A percentile compares a stretch with the other conserved stretches of the same genome.
These are phyloP conservation scores for Channa striata DNA, from an alignment of 2,797 vertebrate species.

Conservation along the genomic window DNA sequence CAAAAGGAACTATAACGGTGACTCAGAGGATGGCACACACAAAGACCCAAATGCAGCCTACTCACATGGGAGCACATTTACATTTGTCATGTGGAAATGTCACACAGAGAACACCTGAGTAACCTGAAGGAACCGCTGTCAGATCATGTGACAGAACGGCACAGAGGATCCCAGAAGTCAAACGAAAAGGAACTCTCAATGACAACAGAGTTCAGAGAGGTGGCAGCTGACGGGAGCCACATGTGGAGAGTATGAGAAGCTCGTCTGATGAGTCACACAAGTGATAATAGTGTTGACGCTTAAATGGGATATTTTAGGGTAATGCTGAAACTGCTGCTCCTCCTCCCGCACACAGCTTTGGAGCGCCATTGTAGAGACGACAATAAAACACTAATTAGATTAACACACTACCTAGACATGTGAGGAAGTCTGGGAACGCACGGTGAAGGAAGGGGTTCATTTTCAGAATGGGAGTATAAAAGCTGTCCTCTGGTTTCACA, in stretches of 20 bases:
- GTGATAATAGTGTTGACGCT: conserved; percentile 20
- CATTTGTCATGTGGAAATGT: conserved; percentile 48
- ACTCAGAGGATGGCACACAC: conserved; percentile 46
- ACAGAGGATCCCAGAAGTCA: conserved; percentile 7
- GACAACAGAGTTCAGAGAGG: conserved; percentile 8
- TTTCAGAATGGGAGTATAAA: background rate
- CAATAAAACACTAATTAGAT: conserved; percentile 39
- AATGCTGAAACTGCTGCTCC: conserved; percentile 20
- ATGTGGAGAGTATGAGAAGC: background rate
- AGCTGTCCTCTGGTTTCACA: background rate
- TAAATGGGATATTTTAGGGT: conserved; percentile 42
- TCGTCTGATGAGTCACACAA: conserved; percentile 54
- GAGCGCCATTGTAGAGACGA: background rate
- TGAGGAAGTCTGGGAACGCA: conserved; percentile 2
- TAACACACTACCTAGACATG: conserved; percentile 17
- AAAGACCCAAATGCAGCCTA: conserved; percentile 39
- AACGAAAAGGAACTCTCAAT: conserved; percentile 15
- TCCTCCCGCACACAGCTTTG: conserved; percentile 12
- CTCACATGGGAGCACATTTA: conserved; percentile 53
- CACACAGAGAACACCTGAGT: conserved; percentile 25
- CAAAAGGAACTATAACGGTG: conserved; percentile 17
- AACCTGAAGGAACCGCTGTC: conserved; percentile 38
- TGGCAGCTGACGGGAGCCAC: conserved; percentile 9
- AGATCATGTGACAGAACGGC: background rate
- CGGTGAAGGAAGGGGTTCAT: too few species aligned